Evolutionary conservation across 2,888 invertebrate species (phyloP), one percentile per base, ranked within the genome.

Genomic region (Pomacea canaliculata): DNA sequence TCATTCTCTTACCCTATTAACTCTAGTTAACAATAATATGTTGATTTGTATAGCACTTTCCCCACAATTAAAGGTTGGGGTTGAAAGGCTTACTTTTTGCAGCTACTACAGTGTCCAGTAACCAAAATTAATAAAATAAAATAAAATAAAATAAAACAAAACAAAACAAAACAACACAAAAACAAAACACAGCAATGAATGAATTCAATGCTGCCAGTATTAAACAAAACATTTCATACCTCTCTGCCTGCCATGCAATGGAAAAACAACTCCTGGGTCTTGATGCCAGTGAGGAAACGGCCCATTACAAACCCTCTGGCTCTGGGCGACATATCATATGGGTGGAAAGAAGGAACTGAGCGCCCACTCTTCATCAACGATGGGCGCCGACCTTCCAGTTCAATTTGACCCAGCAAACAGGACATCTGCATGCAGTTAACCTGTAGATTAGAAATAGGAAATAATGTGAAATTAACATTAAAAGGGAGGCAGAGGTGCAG

Each of bases 161-260:
- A 3, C 37, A 37, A 37, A 16, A 56, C 51, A 56, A 56, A 56
- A 7, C 1, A 56, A 56, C 1, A 7, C 1, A 37, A 37, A 37
- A 5, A 37, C 37, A 5, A 37, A 3, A 3, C 37, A 37, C 37
- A 37, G 37, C 4, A 5, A 3, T 37, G 37, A 37, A 37, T 37
- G 5, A 37, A 23, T 23, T 23, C 23, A 23, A 37, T 37, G 5
- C 37, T 37, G 37, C 37, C 5, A 37, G 37, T 37, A 37, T 5
- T 37, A 37, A 16, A 56, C 51, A 56, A 56, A 56, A 7, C 1
- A 4, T 16, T 7, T 56, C 51, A 56, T 90, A 94, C 96, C 93
- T 99, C 99, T 91, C 99, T 94, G 76, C 99, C 99, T 75, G 99
- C 99, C 99, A 99, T 99, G 89, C 99, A 99, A 93, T 99, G 99